A percentile compares a stretch with the other conserved stretches of the same genome.
Conservation (phyloP, 2,797 vertebrate species). For the Austrolebias charrua region DNA sequence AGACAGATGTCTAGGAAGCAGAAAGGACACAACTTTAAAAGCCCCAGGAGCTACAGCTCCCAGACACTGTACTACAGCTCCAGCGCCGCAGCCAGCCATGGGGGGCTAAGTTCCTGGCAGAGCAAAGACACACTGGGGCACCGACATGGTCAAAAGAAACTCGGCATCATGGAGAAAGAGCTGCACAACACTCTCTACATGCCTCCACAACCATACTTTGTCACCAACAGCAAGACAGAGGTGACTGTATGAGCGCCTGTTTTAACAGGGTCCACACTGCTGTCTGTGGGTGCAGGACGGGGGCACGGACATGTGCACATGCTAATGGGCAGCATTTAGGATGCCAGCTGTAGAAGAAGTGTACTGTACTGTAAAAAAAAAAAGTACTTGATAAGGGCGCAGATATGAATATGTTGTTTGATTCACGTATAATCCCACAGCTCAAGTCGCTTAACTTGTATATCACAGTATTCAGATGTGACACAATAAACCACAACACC, state of each 20-base stretch:
- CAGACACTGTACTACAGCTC: constrained; percentile 85
- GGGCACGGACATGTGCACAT: constrained; percentile 35
- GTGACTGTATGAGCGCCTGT: constrained; percentile 88
- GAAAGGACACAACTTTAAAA: constrained; percentile 87
- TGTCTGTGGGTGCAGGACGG: constrained; percentile 26
- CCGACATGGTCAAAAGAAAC: constrained; percentile 86
- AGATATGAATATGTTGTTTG: constrained; percentile 32
- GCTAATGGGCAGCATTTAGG: constrained; percentile 32
- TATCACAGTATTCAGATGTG: constrained; percentile 36
- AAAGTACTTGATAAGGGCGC: constrained; percentile 11
- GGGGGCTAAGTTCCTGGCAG: constrained; percentile 85
- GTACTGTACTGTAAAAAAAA: constrained; percentile 16
- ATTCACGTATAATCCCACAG: constrained; percentile 49
- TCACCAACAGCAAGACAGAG: constrained; percentile 99
- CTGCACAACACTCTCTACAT: constrained; percentile 85
- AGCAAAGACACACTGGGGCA: constrained; percentile 84
- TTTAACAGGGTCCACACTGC: constrained; percentile 28
- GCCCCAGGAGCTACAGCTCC: constrained; percentile 79
- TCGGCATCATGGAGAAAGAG: constrained; percentile 85
- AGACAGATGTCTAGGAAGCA: constrained; percentile 79
- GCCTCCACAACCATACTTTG: constrained; percentile 93
- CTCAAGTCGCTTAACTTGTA: constrained; percentile 31
- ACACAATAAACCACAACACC: constrained; percentile 18
- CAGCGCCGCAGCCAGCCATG: constrained; percentile 61
- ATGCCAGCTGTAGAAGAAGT: constrained; percentile 16